Evolutionary conservation across 2,113 vertebrate species (phyloP).

Genomic region (Ctenomys sociabilis): DNA sequence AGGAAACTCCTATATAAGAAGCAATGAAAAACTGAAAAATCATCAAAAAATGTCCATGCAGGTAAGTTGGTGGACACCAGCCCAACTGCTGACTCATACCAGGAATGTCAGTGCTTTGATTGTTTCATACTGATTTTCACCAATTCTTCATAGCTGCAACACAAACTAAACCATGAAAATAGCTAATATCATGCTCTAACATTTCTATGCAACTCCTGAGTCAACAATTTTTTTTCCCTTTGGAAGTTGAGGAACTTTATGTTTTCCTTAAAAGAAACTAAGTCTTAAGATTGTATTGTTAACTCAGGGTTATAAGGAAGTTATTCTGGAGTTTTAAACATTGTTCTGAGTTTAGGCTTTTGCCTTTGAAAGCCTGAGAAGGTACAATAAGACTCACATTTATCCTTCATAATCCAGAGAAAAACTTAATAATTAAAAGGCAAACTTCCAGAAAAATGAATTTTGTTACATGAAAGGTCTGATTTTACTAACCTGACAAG

Average conservation of each 20-base stretch:
- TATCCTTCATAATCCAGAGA: constrained; percentile 30
- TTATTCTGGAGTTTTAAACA: constrained; percentile 22
- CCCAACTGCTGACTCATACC: not conserved
- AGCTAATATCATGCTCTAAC: not conserved
- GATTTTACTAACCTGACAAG: constrained; percentile 49
- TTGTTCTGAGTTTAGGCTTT: not conserved
- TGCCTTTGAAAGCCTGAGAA: constrained; percentile 49
- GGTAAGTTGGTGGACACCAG: not conserved
- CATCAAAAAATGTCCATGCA: not conserved
- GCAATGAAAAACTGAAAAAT: not conserved
- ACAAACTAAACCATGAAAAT: constrained; percentile 5
- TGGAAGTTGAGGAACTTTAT: not conserved
- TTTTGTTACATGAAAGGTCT: not conserved
- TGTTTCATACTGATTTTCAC: not conserved
- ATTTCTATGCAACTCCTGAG: not conserved
- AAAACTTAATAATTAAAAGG: constrained; percentile 5
- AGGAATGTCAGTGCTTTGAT: not conserved
- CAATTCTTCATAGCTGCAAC: not conserved
- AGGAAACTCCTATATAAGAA: not conserved
- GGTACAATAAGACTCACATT: not conserved
- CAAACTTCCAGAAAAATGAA: constrained; percentile 43
- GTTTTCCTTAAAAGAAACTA: constrained; percentile 46
- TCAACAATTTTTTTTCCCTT: not conserved
- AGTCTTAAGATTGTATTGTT: constrained; percentile 5
- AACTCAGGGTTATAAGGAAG: not conserved